Conservation (phyloP, 2,888 invertebrate genomes). For the Phortica magna region DNA sequence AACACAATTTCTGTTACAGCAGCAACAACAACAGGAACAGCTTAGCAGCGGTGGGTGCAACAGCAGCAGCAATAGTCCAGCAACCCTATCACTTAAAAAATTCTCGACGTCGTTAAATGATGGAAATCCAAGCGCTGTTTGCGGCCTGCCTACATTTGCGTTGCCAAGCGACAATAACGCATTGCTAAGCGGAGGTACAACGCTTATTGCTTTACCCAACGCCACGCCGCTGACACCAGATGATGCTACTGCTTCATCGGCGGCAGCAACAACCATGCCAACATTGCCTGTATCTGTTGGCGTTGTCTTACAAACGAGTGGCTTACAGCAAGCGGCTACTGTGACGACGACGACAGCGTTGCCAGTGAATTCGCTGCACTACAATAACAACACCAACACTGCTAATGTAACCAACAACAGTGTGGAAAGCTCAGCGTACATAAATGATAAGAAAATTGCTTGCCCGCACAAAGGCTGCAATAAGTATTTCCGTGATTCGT, state of each 20-base stretch:
- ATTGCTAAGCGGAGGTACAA: background rate
- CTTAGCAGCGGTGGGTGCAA: conserved; percentile 81
- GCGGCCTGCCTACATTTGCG: background rate
- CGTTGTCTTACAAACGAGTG: conserved; percentile 41
- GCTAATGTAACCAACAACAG: background rate
- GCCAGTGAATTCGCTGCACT: background rate
- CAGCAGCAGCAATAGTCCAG: background rate
- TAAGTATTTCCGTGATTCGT: conserved; percentile 98
- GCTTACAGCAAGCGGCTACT: background rate
- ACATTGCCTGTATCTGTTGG: conserved; percentile 38
- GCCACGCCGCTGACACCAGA: background rate
- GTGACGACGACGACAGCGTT: background rate
- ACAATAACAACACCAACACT: conserved; percentile 14
- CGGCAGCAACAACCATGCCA: conserved; percentile 25
- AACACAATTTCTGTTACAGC: conserved; percentile 51
- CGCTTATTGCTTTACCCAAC: conserved; percentile 26
- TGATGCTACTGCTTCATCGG: background rate
- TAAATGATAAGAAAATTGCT: conserved; percentile 78
- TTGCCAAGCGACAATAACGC: background rate
- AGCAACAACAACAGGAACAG: conserved; percentile 35
- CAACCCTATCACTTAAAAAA: background rate
- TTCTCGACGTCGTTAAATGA: too few species aligned
- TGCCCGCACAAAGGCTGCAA: conserved; percentile 98
- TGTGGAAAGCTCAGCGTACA: conserved; percentile 30
- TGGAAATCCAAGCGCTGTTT: background rate